Percentiles rank a stretch among this genome's conserved stretches.
Conservation (phyloP, 2,797 vertebrate genomes). For the Enteromius mattozi region DNA sequence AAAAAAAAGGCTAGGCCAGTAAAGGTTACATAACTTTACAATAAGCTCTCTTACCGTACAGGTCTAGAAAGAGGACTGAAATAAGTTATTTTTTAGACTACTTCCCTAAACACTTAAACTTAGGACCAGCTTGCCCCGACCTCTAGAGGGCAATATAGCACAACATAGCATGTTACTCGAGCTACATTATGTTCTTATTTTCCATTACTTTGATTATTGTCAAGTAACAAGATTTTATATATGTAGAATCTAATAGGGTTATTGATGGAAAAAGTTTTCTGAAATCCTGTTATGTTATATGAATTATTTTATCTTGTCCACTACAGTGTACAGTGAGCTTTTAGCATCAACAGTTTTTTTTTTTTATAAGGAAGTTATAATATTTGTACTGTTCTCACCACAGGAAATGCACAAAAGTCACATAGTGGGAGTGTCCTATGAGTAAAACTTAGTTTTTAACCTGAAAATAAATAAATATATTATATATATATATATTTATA, state of each 20-base stretch:
- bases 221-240: not conserved
- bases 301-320: not conserved
- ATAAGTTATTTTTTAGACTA: not conserved
- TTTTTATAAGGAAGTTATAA: not conserved
- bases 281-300: not conserved
- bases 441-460: not conserved
- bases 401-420: not conserved
- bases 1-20: not conserved
- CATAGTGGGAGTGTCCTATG: not conserved
- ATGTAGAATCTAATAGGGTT: not conserved
- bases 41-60: not conserved
- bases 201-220: not conserved
- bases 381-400: not conserved
- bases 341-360: not conserved
- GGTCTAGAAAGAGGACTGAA: not conserved
- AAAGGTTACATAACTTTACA: not conserved
- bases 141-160: conserved; percentile 6
- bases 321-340: not conserved
- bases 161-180: not conserved
- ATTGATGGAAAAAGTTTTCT: not conserved
- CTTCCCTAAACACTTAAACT: not conserved
- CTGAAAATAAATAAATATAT: not conserved
- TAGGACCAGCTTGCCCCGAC: not conserved
- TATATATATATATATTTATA: not conserved
- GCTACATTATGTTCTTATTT: not conserved